phyloP scores from a whole-genome alignment of 2,113 vertebrate genomes.

The Eidolon helvum region DNA sequence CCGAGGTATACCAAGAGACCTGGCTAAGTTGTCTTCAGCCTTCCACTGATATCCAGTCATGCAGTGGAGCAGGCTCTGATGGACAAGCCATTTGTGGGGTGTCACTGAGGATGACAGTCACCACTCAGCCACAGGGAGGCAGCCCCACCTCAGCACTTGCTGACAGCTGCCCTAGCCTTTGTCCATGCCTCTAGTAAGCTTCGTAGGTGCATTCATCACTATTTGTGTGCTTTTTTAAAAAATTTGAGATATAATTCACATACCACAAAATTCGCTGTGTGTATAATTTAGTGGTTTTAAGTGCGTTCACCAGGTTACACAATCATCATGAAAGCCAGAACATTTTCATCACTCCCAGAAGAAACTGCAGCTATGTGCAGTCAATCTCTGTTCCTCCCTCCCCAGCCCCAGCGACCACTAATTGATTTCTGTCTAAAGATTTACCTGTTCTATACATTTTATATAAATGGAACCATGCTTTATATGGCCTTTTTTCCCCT shows the following conservation, averaged over 20 bases:
- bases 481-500: neutral
- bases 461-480: neutral
- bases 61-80: neutral
- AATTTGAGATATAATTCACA: neutral
- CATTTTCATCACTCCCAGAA: neutral
- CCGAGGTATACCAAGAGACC: neutral
- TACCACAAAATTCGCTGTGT: neutral
- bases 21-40: neutral
- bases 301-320: neutral
- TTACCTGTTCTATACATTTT: neutral
- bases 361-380: neutral
- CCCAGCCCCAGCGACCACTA: neutral
- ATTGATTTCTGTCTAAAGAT: neutral
- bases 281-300: neutral
- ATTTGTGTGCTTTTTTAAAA: neutral
- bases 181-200: neutral
- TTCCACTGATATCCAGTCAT: accelerated
- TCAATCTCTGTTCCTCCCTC: neutral
- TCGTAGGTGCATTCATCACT: neutral
- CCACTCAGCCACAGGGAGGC: neutral
- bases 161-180: neutral
- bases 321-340: neutral
- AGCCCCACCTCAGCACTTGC: neutral
- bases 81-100: neutral
- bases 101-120: neutral